Base-by-base conservation (phyloP, 1,140 invertebrate species). In the Drosophila arawakana region DNA sequence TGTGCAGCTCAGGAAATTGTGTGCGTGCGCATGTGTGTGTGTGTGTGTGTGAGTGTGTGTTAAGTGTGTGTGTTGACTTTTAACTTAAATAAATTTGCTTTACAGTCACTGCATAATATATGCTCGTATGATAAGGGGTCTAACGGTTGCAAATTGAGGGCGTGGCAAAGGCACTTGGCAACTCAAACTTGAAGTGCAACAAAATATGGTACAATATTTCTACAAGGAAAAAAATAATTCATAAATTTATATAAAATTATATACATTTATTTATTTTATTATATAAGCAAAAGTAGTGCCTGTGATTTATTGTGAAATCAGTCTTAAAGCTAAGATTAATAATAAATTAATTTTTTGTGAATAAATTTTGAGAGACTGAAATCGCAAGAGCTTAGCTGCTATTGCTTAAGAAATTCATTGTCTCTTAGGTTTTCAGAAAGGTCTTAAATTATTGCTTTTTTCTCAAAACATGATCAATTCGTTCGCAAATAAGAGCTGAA, bases 11-110 rank as follows among this genome's bases (percentile, higher is more conserved):
- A 13, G 11, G 10, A n/a, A 43, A 49, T 21, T 11, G 11, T 25
- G 49, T 52, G 49, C 39, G 18, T 58, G 30, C 34, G 47, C 54
- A 47, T 58, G 43, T 3, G 18, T 35, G 46, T n/a, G 39, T 37
- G 54, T 15, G 59, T 52, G 76, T 0, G 13, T 8, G 37, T 0
- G 13, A 5, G 37, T 1, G 59, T 71, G 46, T 71, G 61, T 37
- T 49, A 43, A 7, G 39, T 11, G 41, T 63, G 61, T 54, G 60
- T 76, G 70, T 70, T 78, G 72, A 80, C 72, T 75, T 80, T 78
- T 78, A 63, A 78, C 76, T 78, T 81, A 81, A 81, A 78, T 78
- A 80, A 78, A 78, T 80, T 80, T 80, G 66, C 76, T 75, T 71
- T 78, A 54, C 68, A 60, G 69, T 58, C 49, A 15, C 55, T 68